Evolutionary conservation across 30 jellyfish, hydroid and myxozoan genomes (phyloP), one percentile per base, ranked within the genome.

Genomic region (Hydractinia echinata): DNA sequence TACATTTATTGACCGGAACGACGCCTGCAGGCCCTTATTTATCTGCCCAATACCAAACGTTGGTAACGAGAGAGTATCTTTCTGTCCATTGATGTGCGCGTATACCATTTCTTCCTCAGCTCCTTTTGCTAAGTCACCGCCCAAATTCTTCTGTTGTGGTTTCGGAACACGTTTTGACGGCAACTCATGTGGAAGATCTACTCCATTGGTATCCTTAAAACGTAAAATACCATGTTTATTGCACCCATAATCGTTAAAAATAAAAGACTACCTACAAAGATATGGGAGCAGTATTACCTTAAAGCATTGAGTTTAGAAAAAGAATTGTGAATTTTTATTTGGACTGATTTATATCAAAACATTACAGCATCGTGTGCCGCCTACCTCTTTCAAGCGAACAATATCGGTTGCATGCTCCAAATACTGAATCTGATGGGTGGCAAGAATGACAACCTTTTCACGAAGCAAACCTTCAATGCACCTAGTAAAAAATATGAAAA

Each of bases 341-440:
- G 1, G 2, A 30, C 44, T 30, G 44, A 30, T 30, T 30, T 30
- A 1, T 30, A 30, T 1, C 44, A 30, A 30, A n/a, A 30, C 44
- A 30, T 30, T 30, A 30, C 44, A 30, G 2, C 44, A 30, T 30
- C 44, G 44, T 30, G 44, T 30, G 1, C n/a, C n/a, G n/a, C 44
- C 44, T 83, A 89, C 96, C 84, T 89, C 94, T 79, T 84, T 78
- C 7, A 89, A 53, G 78, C 90, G 73, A 15, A 70, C 20, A 9
- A 89, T 78, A 52, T 73, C 55, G 3, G 96, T 73, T 4, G 94
- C 95, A 72, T 89, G 67, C 18, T 73, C 53, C 58, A 84, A 64
- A 72, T 55, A 83, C 55, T 89, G 96, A 10, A 81, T 81, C 61
- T 89, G 96, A 73, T 89, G 94, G 51, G 96, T 89, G 15, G 64